Conservation (phyloP, 1,140 invertebrate species). For the Pomacea maculata region DNA sequence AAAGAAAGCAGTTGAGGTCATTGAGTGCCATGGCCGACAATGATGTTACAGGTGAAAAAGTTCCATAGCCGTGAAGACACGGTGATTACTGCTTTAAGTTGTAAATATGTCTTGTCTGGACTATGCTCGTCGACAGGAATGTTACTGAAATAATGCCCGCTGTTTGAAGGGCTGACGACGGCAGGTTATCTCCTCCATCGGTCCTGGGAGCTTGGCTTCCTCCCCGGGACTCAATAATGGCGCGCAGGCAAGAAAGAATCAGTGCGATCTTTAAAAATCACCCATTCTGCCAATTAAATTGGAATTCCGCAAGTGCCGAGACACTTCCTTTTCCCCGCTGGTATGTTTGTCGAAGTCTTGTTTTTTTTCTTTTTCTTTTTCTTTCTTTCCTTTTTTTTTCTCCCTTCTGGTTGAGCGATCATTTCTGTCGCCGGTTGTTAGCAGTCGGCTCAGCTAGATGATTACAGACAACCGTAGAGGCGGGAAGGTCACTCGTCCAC, state of each 20-base stretch:
- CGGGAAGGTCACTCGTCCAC: neutral
- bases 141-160: neutral
- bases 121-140: neutral
- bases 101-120: neutral
- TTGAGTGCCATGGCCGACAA: too few species aligned
- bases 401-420: neutral
- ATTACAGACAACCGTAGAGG: neutral
- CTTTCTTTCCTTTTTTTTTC: neutral
- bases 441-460: neutral
- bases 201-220: neutral
- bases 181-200: neutral
- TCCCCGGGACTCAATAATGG: neutral
- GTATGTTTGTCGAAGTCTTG: constrained; percentile 6
- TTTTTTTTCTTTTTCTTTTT: neutral
- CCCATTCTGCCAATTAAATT: neutral
- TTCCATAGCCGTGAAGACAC: too few species aligned
- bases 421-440: neutral
- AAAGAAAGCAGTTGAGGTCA: too few species aligned
- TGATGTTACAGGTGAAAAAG: too few species aligned
- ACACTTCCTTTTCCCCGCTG: constrained; percentile 4
- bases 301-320: neutral
- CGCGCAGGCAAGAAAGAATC: neutral
- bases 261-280: neutral
- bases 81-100: too few species aligned
- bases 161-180: neutral